Base-by-base conservation (phyloP, 2,113 vertebrate species). In the Morone saxatilis region DNA sequence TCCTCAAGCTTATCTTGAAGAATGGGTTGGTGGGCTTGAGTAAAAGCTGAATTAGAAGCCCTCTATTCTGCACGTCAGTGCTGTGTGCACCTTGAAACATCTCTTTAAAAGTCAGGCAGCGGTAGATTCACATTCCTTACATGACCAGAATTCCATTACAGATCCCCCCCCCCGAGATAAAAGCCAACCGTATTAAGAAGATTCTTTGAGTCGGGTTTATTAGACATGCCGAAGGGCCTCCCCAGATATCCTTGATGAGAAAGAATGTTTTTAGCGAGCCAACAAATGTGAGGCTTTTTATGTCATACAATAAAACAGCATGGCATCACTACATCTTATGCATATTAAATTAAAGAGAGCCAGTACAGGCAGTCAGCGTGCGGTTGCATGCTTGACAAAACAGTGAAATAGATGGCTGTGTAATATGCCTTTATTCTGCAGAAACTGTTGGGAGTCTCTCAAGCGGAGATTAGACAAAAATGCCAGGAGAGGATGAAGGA, bases 1-100 rank as follows among this genome's bases (percentile, higher is more conserved):
- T 96, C 95, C 95, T 94, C 87, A 90, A 95, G 95, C 94, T 96
- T 96, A 96, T 96, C 95, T 95, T 95, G 90, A 95, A 95, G 93
- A 96, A 95, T 95, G 92, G 94, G 86, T 88, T 77, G 90, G 92
- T 91, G 92, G 92, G 92, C 84, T 94, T 67, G 91, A 87, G 92
- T 88, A 94, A 94, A 94, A 89, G 90, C 88, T 91, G 91, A 93
- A 93, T 94, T 91, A 93, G 91, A 91, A 91, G 84, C 91, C 91
- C 87, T 91, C 91, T 90, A 50, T 92, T 88, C 83, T 86, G 70
- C 79, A 71, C 87, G 89, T 91, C 92, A 89, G 78, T 10, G 53
- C 83, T 82, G 60, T 66, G 83, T 90, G 91, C 94, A 95, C 94
- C 95, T 95, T 95, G 90, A 95, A 94, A 92, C 83, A 84, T 94